Evolutionary conservation across 2,797 vertebrate genomes (phyloP), one percentile per base, ranked within the genome.

Genomic region (Xiphorhynchus erythropygius): DNA sequence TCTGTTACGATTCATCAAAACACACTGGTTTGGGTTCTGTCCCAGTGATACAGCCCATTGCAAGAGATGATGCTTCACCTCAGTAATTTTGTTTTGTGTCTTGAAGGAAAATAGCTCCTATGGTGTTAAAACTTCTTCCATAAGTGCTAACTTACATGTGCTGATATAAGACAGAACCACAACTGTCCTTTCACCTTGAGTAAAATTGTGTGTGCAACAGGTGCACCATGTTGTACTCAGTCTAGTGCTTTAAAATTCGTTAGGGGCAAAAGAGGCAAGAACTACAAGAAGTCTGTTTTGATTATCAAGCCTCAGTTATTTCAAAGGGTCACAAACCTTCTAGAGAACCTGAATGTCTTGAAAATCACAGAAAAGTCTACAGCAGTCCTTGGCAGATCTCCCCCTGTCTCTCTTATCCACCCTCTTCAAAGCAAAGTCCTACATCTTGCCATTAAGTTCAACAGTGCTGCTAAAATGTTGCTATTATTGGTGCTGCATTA

Each of bases 171-270:
- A 5, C 4, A 33, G 39, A 68, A 18, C 16, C 22, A 57, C 55
- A 83, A 4, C 8, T 57, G 4, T 9, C 9, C 27, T 68, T 85
- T 74, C 8, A 12, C 33, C 27, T 69, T 59, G 28, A 39, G 22
- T 25, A 30, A 60, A 16, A 24, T 13, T 0, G 0, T 11, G 15
- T 33, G 23, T 50, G 28, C 22, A 59, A 32, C 25, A 63, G 11
- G 27, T 42, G 24, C 17, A 41, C 10, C 3, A 1, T 4, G 5
- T 24, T 41, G 21, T 81, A 22, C 6, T 67, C 2, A 3, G 18
- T 11, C 17, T 52, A 9, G 25, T 17, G 2, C 27, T 89, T 55
- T 39, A 42, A 59, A 79, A 44, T 24, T 39, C 24, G 23, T 10
- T 2, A 4, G 3, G 22, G 35, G 13, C 5, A 50, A 24, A 75